These are phyloP conservation scores for Gallinago solitaria DNA, from an alignment of 2,797 vertebrate genomes.

Conservation along the genomic window DNA sequence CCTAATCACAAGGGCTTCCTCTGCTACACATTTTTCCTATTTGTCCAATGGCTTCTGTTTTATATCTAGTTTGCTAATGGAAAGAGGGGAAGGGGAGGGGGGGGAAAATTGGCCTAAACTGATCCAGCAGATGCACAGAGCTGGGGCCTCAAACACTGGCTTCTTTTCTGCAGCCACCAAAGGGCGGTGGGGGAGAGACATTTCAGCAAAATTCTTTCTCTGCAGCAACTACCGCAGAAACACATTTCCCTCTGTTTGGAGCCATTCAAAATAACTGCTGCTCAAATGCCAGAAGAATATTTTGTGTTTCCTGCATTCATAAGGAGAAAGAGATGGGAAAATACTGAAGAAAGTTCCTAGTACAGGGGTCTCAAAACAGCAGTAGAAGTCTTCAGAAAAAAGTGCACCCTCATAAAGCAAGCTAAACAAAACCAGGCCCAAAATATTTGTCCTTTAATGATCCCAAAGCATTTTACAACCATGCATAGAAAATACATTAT, in stretches of 20 bases:
- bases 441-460: conserved; percentile 23
- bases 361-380: conserved; percentile 22
- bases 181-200: conserved; percentile 46
- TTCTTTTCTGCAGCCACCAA: conserved; percentile 65
- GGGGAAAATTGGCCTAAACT: conserved; percentile 55
- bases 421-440: not conserved
- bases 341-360: conserved; percentile 24
- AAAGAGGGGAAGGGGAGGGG: conserved; percentile 21
- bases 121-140: conserved; percentile 67
- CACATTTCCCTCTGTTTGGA: conserved; percentile 61
- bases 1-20: conserved; percentile 72
- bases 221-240: conserved; percentile 61
- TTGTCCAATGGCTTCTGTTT: conserved; percentile 73
- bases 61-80: conserved; percentile 74
- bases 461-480: not conserved
- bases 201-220: conserved; percentile 65
- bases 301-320: conserved; percentile 38
- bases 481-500: not conserved
- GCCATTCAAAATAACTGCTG: conserved; percentile 55
- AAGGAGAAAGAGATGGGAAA: conserved; percentile 40
- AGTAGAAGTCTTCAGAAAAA: not conserved
- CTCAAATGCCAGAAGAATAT: conserved; percentile 58
- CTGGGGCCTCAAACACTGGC: conserved; percentile 63
- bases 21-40: conserved; percentile 74
- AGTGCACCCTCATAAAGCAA: not conserved